Evolutionary conservation across 2,797 vertebrate genomes (phyloP).

Genomic region (Enteromius fasciolatus): DNA sequence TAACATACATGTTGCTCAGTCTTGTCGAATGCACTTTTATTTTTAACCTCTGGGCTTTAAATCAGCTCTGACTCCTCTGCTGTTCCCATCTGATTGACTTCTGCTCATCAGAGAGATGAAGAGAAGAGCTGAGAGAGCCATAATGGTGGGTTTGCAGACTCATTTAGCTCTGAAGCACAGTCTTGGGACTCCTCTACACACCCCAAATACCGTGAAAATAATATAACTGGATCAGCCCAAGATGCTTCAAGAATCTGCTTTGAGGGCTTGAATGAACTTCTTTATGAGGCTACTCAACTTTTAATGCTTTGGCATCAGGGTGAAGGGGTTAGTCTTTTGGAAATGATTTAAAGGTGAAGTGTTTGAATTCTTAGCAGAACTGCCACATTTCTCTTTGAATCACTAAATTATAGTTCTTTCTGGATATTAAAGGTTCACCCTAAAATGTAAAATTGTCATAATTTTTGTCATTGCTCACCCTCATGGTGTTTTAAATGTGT

Average conservation of each 20-base stretch:
- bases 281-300: background rate
- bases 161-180: conserved; percentile 22
- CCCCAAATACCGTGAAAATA: conserved; percentile 14
- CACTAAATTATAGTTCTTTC: background rate
- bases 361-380: background rate
- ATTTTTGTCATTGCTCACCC: background rate
- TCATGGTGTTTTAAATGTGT: background rate
- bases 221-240: conserved; percentile 12
- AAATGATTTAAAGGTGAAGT: background rate
- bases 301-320: background rate
- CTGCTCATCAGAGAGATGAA: conserved; percentile 1
- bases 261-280: background rate
- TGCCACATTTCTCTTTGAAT: background rate
- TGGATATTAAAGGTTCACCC: background rate
- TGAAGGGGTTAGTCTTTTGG: background rate
- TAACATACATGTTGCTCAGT: conserved; percentile 67
- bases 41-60: conserved; percentile 34
- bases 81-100: background rate
- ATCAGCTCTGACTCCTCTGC: conserved; percentile 11
- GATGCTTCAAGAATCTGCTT: conserved; percentile 20
- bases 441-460: background rate
- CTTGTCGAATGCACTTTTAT: conserved; percentile 61
- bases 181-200: conserved; percentile 15
- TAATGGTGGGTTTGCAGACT: conserved; percentile 33
- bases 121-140: background rate